Evolutionary conservation across 2,797 vertebrate species (phyloP).

Genomic region (Botia almorhae): DNA sequence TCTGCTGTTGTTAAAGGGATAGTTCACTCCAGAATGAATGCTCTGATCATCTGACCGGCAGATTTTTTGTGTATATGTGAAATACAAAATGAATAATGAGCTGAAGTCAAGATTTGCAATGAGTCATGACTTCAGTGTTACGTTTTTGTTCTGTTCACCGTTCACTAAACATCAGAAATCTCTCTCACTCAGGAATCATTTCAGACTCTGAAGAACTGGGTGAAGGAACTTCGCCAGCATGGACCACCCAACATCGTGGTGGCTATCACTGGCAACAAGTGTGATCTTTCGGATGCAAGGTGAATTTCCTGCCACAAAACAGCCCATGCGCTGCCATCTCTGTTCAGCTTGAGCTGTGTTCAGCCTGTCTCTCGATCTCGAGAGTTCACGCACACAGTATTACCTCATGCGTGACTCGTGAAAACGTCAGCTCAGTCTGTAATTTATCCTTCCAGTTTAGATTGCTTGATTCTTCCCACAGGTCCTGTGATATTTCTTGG

Average conservation of each 20-base stretch:
- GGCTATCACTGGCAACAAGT: conserved; percentile 97
- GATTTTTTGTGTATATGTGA: conserved; percentile 1
- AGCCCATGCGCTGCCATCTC: conserved; percentile 9
- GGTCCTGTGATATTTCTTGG: conserved; percentile 45
- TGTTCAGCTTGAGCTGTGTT: conserved; percentile 19
- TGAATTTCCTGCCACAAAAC: conserved; percentile 64
- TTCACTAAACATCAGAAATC: not conserved
- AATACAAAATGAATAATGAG: conserved; percentile 29
- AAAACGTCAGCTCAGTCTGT: conserved; percentile 23
- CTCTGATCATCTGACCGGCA: conserved; percentile 27
- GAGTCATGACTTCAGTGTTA: not conserved
- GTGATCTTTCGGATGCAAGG: conserved; percentile 94
- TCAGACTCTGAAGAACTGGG: conserved; percentile 97
- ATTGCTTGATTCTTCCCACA: conserved; percentile 49
- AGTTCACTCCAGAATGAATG: conserved; percentile 15
- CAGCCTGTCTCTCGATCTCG: not conserved
- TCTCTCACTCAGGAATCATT: conserved; percentile 87
- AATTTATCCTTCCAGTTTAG: conserved; percentile 52
- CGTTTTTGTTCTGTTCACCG: not conserved
- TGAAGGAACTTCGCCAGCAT: conserved; percentile 95
- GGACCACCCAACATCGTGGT: conserved; percentile 98
- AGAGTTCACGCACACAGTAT: conserved; percentile 11
- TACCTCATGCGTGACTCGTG: conserved; percentile 24
- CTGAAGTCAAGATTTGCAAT: conserved; percentile 18
- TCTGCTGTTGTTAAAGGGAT: conserved; percentile 39